phyloP scores from a whole-genome alignment of 2,888 invertebrate genomes.

The Drosophila borealis region DNA sequence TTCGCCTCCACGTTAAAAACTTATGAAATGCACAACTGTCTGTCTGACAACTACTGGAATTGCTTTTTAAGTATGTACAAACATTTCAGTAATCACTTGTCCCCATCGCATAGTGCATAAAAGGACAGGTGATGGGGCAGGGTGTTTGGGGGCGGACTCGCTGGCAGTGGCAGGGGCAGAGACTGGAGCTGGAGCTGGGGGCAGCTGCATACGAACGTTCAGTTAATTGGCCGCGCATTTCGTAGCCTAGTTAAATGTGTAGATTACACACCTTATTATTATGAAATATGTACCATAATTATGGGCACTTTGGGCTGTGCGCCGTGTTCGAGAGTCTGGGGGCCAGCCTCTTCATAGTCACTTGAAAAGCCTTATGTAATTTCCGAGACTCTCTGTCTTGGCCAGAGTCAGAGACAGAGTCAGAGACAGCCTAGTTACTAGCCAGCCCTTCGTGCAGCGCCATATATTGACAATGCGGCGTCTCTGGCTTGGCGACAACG shows the following conservation, averaged over 20 bases:
- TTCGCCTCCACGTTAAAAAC: no score
- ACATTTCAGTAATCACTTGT: constrained; percentile 39
- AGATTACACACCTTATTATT: constrained; percentile 81
- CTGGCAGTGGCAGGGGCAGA: no score
- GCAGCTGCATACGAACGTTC: constrained; percentile 13
- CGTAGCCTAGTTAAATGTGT: constrained; percentile 70
- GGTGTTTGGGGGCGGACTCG: neutral
- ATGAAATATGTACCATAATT: constrained; percentile 78
- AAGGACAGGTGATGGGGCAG: constrained; percentile 2
- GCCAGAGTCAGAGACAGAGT: no score
- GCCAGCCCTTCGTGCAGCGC: constrained; percentile 26
- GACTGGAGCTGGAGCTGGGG: neutral
- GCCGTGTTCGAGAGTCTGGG: constrained; percentile 33
- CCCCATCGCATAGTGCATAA: constrained; percentile 13
- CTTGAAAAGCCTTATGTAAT: constrained; percentile 67
- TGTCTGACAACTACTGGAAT: constrained; percentile 49
- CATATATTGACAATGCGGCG: constrained; percentile 70
- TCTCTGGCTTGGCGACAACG: constrained; percentile 75
- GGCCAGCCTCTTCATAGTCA: constrained; percentile 70
- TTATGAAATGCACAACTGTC: neutral
- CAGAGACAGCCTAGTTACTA: neutral
- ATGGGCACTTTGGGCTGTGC: constrained; percentile 60
- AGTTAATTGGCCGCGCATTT: constrained; percentile 62
- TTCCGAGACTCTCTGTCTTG: constrained; percentile 23
- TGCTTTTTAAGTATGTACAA: constrained; percentile 58